Base-by-base conservation (phyloP, 2,888 invertebrate genomes). In the Cinara cedri region DNA sequence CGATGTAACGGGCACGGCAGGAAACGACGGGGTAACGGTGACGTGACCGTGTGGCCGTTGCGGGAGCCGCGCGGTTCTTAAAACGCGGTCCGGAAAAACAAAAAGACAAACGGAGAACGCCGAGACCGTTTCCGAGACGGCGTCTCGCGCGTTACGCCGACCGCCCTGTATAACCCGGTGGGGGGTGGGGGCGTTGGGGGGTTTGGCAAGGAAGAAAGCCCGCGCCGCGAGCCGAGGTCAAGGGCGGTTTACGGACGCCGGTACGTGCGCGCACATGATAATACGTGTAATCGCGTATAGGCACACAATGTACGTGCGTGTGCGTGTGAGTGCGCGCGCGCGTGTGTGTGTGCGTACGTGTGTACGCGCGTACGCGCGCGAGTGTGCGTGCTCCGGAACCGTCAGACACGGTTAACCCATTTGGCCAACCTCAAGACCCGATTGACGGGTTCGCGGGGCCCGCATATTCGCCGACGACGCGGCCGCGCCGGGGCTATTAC, bases 331-430 rank as follows among this genome's bases (percentile, higher is more conserved):
- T 44, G 19, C 19, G 70, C 16, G 13, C 42, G 1, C 19, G 26
- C 44, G 24, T 63, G 16, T 57, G 26, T 19, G 34, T n/a, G 19
- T 34, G 6, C 6, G 10, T 46, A 34, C 11, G 44, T 24, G 44
- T 57, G 16, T n/a, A 57, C 46, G 26, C 57, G 21, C 57, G 72
- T 62, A 60, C 62, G 21, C 42, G 34, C 34, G 6, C 34, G n/a
- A 34, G 3, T 34, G 34, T 34, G 34, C 34, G 65, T 75, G 75
- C 75, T 65, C 65, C 76, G 76, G 76, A 76, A 76, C 66, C 55
- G 54, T 46, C 55, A 34, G 76, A 76, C 76, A 75, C 65, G 75
- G 75, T 75, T 75, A 68, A 57, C 76, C 66, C 76, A 68, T 76
- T 68, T 76, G 66, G 46, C 55, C 10, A 62, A 54, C 44, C 60